These are phyloP conservation scores for Leucopsar rothschildi DNA, from an alignment of 2,113 vertebrate genomes.

Conservation along the genomic window DNA sequence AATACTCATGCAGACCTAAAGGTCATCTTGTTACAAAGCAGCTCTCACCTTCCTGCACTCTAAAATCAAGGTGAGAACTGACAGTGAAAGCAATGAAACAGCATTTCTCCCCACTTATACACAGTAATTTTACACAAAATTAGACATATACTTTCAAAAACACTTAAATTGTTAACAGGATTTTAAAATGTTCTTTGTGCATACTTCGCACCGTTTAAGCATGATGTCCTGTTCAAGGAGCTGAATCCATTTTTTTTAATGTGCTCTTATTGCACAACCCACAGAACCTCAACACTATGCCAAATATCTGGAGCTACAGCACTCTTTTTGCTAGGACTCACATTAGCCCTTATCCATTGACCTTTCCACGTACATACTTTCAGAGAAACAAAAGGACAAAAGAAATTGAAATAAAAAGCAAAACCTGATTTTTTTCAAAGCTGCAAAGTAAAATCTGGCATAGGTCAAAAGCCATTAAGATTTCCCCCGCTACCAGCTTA, in stretches of 20 bases:
- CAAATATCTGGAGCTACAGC: not conserved
- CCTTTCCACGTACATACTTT: not conserved
- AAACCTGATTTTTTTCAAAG: not conserved
- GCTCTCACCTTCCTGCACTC: not conserved
- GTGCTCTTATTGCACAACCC: rapidly evolving
- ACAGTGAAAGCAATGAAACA: not conserved
- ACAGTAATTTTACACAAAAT: not conserved
- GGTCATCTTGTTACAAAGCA: not conserved
- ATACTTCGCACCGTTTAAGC: not conserved
- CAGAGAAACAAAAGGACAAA: not conserved
- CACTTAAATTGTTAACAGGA: not conserved
- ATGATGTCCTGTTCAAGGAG: not conserved
- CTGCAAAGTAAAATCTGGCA: not conserved
- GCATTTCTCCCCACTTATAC: not conserved
- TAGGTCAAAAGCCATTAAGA: not conserved
- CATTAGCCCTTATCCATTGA: not conserved
- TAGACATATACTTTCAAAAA: not conserved
- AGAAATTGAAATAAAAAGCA: not conserved
- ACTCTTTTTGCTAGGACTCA: not conserved
- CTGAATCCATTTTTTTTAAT: not conserved
- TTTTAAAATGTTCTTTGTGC: not conserved
- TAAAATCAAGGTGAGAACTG: not conserved
- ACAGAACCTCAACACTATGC: not conserved
- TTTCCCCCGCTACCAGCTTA: not conserved
- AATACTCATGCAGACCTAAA: not conserved